Evolutionary conservation across 2,888 invertebrate genomes (phyloP).

Genomic region (Aleiodes leptofemur): DNA sequence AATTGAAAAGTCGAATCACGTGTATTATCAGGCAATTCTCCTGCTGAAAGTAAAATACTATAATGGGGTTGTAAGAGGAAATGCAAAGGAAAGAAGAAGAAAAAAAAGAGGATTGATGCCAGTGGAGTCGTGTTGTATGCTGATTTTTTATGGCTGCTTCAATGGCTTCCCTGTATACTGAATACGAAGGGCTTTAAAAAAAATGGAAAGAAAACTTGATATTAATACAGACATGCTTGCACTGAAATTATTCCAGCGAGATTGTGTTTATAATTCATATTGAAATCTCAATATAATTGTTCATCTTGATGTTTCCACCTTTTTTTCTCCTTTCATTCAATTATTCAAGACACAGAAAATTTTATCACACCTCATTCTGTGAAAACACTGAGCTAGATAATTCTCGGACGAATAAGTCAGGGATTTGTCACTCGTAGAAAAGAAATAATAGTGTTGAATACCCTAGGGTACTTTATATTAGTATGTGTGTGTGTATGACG

Average conservation of each 20-base stretch:
- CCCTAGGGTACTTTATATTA: not conserved
- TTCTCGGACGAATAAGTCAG: not conserved
- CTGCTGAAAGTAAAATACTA: too few relatives aligned
- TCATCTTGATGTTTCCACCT: too few relatives aligned
- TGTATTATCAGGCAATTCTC: too few relatives aligned
- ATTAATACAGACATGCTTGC: conserved; percentile 15
- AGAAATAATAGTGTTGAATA: conserved; percentile 9
- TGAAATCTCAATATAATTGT: not conserved
- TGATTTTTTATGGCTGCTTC: conserved; percentile 28
- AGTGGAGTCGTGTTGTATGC: not conserved
- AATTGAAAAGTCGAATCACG: too few relatives aligned
- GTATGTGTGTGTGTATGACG: conserved; percentile 45
- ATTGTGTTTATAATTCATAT: not conserved
- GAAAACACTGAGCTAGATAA: too few relatives aligned
- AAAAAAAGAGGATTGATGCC: conserved; percentile 25
- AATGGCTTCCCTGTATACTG: conserved; percentile 17
- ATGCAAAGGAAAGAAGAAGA: not conserved
- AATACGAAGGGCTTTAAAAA: not conserved
- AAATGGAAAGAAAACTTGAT: conserved; percentile 10
- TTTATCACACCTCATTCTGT: too few relatives aligned
- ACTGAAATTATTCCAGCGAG: conserved; percentile 16
- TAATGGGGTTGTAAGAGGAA: not conserved
- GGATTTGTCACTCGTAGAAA: conserved; percentile 6
- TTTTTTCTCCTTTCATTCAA: too few relatives aligned
- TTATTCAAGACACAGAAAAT: too few relatives aligned